A percentile compares a stretch with the other conserved stretches of the same genome.
These are phyloP conservation scores for Reticulitermes lucifugus DNA, from an alignment of 2,888 invertebrate genomes.

Conservation along the genomic window DNA sequence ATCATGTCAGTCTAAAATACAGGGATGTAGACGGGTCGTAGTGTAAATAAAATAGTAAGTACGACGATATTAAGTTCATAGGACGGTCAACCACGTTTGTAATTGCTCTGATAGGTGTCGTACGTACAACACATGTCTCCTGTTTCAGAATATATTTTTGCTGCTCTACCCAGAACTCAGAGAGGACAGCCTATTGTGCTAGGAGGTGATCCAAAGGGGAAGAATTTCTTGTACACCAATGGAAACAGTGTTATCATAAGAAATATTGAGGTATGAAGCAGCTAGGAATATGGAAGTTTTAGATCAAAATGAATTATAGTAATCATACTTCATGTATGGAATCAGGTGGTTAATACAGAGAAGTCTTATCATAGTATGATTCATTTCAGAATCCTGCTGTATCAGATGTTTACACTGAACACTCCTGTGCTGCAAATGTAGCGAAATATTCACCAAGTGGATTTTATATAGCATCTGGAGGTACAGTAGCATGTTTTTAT, in stretches of 20 bases:
- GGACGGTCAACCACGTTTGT: neutral
- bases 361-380: conserved; percentile 7
- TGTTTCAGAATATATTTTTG: conserved; percentile 86
- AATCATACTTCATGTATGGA: neutral
- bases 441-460: conserved; percentile 99
- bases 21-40: neutral
- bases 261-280: conserved; percentile 82
- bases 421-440: conserved; percentile 93
- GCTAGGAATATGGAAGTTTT: conserved; percentile 32
- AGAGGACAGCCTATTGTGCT: conserved; percentile 95
- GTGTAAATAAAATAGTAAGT: neutral
- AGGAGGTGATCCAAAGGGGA: conserved; percentile 96
- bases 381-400: conserved; percentile 85
- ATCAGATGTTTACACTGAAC: conserved; percentile 97
- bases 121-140: neutral
- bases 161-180: conserved; percentile 93
- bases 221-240: conserved; percentile 96
- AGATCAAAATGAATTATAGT: neutral
- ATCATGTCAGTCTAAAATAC: neutral
- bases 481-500: conserved; percentile 66
- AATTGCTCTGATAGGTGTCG: neutral
- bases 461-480: conserved; percentile 98
- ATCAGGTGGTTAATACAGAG: too few relatives aligned
- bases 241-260: conserved; percentile 98
- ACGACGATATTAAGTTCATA: neutral